Conservation (phyloP, 2,113 vertebrate genomes). For the Cavia aperea region DNA sequence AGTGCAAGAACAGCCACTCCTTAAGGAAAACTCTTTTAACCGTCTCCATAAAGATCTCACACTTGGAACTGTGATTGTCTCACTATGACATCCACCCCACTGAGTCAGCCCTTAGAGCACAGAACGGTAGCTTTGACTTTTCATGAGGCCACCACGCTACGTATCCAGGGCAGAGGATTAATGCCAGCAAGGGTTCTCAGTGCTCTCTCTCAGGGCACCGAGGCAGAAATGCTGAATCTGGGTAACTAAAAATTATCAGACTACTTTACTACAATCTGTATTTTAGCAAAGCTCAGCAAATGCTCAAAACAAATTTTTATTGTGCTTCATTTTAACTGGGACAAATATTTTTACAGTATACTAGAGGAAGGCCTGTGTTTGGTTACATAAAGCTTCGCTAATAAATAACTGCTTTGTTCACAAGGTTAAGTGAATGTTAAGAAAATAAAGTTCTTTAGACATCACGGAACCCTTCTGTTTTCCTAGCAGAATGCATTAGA, state of each 20-base stretch:
- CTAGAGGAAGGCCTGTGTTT: background rate
- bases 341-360: constrained; percentile 43
- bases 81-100: background rate
- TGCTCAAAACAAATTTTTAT: constrained; percentile 9
- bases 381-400: constrained; percentile 31
- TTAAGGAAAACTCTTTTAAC: background rate
- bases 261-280: background rate
- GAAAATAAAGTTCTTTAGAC: constrained; percentile 4
- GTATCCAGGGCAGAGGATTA: background rate
- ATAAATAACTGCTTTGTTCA: constrained; percentile 37
- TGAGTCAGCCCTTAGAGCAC: background rate
- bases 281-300: constrained; percentile 33
- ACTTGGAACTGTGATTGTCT: background rate
- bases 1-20: background rate
- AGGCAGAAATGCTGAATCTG: background rate
- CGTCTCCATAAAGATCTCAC: background rate
- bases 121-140: background rate
- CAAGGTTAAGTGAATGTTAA: constrained; percentile 22
- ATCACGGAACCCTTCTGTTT: constrained; percentile 27
- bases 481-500: background rate
- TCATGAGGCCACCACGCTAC: background rate
- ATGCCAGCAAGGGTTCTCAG: background rate
- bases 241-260: background rate
- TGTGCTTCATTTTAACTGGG: constrained; percentile 30
- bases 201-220: background rate